Evolutionary conservation across 2,888 invertebrate genomes (phyloP), one percentile per base, ranked within the genome.

Genomic region (Epistrophe eligans): DNA sequence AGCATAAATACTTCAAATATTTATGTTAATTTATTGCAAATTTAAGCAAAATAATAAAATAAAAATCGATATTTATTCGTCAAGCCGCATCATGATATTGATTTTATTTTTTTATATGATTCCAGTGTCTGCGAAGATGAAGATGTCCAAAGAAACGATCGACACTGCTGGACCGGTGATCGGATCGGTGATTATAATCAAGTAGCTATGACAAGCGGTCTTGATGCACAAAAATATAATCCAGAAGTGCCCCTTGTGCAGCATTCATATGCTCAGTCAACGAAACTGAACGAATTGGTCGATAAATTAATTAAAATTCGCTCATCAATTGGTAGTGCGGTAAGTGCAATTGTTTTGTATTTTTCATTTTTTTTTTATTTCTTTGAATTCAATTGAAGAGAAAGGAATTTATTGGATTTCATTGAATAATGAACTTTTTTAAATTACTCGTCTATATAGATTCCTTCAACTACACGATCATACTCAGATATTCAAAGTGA

Each of bases 101-200:
- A 45, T 45, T 48, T 48, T 17, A 48, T 52, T 60, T 50, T 35
- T 62, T 13, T 74, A n/a, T 55, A 48, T 55, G 13, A 28, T 73
- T 87, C 11, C 79, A 93, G 93, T 88, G 90, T 92, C 84, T 93
- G 93, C 76, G 91, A 92, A 76, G 92, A 92, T 87, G 92, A 93
- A 40, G 91, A 92, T 67, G 91, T 92, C 72, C 91, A 92, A 85
- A 88, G 89, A 28, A 90, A 90, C 76, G 92, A 93, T 90, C 91
- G 90, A 79, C 90, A 92, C 89, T 93, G 93, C 90, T 93, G 93
- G 93, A 93, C 91, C 82, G 93, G 93, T 87, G 92, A 92, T 87
- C 92, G 92, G 17, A 88, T 92, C 43, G 92, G 92, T 10, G 93
- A 93, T 80, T 93, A 93, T 80, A 91, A 91, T 11, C 92, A 93